Conservation (phyloP, 2,113 vertebrate species). For the Perca schrenkii region DNA sequence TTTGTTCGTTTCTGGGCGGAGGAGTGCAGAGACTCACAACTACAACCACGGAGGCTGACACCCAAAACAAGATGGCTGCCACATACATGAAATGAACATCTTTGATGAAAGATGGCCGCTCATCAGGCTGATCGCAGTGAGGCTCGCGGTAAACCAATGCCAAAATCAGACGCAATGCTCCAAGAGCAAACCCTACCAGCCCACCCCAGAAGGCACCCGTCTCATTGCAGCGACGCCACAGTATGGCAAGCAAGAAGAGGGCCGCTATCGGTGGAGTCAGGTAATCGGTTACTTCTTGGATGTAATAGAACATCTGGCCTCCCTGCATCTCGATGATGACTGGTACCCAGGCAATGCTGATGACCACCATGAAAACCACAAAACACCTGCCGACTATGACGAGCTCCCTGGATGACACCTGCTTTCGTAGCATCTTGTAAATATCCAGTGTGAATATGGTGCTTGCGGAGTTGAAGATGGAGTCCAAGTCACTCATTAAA, state of each 20-base stretch:
- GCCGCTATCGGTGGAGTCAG: conserved; percentile 94
- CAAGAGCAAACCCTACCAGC: conserved; percentile 89
- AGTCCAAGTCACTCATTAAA: conserved; percentile 97
- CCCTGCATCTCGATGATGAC: conserved; percentile 97
- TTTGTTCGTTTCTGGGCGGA: conserved; percentile 88
- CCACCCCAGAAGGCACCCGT: conserved; percentile 94
- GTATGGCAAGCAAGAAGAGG: conserved; percentile 92
- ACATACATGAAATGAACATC: conserved; percentile 95
- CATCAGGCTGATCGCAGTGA: conserved; percentile 89
- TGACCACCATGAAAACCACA: conserved; percentile 92
- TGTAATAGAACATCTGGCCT: conserved; percentile 98
- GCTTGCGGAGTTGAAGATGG: conserved; percentile 97
- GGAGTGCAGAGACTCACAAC: conserved; percentile 91
- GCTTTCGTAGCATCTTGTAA: conserved; percentile 92
- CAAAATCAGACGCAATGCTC: conserved; percentile 87
- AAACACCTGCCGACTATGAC: conserved; percentile 94
- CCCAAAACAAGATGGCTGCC: conserved; percentile 92
- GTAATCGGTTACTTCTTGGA: conserved; percentile 94
- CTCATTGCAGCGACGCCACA: conserved; percentile 96
- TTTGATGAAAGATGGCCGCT: conserved; percentile 91
- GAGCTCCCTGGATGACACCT: conserved; percentile 88
- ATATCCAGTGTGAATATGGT: conserved; percentile 97
- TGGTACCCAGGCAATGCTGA: conserved; percentile 97
- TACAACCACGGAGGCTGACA: conserved; percentile 87
- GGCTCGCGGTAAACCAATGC: conserved; percentile 92